Percentiles rank a stretch among this genome's conserved stretches.
phyloP scores from a whole-genome alignment of 2,797 vertebrate species.

The Spinus pinus region DNA sequence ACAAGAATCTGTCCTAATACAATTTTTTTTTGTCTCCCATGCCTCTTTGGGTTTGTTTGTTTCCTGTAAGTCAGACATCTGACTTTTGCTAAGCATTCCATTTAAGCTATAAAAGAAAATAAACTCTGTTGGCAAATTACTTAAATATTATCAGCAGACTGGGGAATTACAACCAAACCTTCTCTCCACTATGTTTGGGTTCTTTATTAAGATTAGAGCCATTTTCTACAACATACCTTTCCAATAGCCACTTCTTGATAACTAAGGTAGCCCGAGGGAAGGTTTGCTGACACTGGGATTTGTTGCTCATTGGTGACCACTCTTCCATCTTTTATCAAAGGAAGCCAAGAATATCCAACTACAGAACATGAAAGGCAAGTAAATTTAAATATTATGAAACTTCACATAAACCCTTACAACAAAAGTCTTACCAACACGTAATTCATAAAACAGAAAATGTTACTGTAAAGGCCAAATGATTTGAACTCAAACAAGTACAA shows the following conservation, averaged over 20 bases:
- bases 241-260: slow-evolving; percentile 81
- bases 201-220: background rate
- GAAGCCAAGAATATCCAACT: slow-evolving; percentile 96
- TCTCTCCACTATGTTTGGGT: background rate
- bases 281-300: slow-evolving; percentile 85
- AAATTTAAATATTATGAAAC: background rate
- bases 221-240: slow-evolving; percentile 80
- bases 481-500: background rate
- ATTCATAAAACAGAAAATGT: background rate
- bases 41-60: background rate
- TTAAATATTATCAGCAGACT: background rate
- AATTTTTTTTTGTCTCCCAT: background rate
- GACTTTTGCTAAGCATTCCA: background rate
- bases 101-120: background rate
- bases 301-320: slow-evolving; percentile 90
- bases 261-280: slow-evolving; percentile 88
- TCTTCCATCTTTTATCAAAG: slow-evolving; percentile 90
- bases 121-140: background rate
- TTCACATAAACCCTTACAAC: background rate
- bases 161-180: background rate
- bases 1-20: background rate
- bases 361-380: slow-evolving; percentile 19
- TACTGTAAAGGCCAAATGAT: background rate
- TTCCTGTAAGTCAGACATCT: background rate
- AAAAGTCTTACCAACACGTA: background rate